Percentiles rank a stretch among this genome's conserved stretches.
These are phyloP conservation scores for Mionectes macconnelli DNA, from an alignment of 2,113 vertebrate genomes.

Conservation along the genomic window DNA sequence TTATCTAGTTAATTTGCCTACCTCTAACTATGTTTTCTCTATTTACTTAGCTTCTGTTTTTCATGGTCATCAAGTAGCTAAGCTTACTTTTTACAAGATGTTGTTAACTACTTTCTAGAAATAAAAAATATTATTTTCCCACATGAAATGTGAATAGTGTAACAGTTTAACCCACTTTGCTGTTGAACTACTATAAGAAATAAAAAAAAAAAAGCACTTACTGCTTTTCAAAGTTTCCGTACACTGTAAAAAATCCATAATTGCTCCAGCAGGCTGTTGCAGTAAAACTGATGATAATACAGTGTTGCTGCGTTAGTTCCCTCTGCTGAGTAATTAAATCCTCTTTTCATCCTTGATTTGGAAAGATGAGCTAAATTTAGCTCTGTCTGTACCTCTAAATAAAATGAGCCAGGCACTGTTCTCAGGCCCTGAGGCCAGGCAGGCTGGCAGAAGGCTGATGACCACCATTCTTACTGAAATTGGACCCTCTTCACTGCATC, in stretches of 20 bases:
- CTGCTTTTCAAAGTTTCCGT: not conserved
- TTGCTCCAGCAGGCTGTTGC: not conserved
- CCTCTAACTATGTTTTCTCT: not conserved
- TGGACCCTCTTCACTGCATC: not conserved
- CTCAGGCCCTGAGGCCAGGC: not conserved
- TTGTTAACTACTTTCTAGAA: not conserved
- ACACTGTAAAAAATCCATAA: not conserved
- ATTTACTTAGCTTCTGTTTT: not conserved
- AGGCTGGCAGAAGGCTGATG: not conserved
- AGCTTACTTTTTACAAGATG: not conserved
- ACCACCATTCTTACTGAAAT: not conserved
- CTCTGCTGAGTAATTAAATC: not conserved
- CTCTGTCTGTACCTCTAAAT: not conserved
- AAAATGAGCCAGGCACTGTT: not conserved
- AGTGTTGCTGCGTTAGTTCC: not conserved
- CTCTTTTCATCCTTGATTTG: not conserved
- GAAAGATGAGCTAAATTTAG: not conserved
- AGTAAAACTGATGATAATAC: not conserved
- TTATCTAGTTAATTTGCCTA: not conserved
- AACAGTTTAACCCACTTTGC: not conserved
- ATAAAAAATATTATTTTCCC: not conserved
- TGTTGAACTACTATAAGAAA: not conserved
- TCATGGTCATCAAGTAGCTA: not conserved
- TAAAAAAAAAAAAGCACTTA: no score
- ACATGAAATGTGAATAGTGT: not conserved